Evolutionary conservation across 2,888 invertebrate species (phyloP), one percentile per base, ranked within the genome.

Genomic region (Odontocolon sp.): DNA sequence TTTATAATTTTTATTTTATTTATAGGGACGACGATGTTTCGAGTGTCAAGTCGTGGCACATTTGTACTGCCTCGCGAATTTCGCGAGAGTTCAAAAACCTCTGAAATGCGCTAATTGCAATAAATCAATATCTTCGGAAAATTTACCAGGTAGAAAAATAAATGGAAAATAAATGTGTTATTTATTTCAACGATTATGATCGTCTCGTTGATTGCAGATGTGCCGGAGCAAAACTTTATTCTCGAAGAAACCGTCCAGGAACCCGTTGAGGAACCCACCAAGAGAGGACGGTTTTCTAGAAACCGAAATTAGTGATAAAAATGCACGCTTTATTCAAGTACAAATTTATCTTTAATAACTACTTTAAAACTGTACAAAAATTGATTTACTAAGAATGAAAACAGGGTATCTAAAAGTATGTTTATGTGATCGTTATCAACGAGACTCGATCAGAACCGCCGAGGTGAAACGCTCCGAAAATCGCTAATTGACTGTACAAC

Each of bases 101-200:
- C 64, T 80, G 1, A 82, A 81, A 42, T 88, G 88, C 69, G 80
- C 82, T 0, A 81, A 78, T 38, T 88, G 88, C 54, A 67, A 78
- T 3, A 26, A 33, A 4, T 2, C 11, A 0, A 67, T 80, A 23
- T 50, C 78, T 4, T 38, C 67, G 1, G 74, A 80, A 6, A 64
- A 80, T 52, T 45, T 76, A 31, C 52, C 73, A 47, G 80, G 80
- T 81, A 78, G n/a, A n/a, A n/a, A n/a, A n/a, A n/a, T n/a, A n/a
- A 59, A 47, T 38, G 16, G 16, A 18, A 16, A 21, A 45, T 16
- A 33, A 11, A 54, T 33, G 3, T 28, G 14, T 0, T 26, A 31
- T 14, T 33, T 31, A 31, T 54, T 54, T 28, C 16, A 8, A 26
- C 2, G 1, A 5, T 2, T 31, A 28, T 6, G 11, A n/a, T 14